Conservation (phyloP, 2,113 vertebrate genomes). For the Fregetta grallaria region DNA sequence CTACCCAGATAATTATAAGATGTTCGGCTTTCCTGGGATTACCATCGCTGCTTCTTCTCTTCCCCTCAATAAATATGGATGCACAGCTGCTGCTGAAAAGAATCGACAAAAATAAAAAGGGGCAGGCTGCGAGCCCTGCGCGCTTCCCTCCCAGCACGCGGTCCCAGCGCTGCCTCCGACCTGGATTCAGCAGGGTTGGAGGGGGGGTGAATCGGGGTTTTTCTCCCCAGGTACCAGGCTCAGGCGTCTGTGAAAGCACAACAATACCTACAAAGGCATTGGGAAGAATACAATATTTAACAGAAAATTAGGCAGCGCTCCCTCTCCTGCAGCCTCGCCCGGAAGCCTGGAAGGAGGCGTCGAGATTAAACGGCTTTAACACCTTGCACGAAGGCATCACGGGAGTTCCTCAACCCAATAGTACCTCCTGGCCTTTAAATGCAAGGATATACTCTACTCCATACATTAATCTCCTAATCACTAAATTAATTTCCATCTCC, state of each 20-base stretch:
- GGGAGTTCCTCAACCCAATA: rapidly evolving
- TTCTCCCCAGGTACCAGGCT: neutral
- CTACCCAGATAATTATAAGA: neutral
- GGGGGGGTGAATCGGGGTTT: rapidly evolving
- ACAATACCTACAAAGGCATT: rapidly evolving
- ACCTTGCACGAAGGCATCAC: neutral
- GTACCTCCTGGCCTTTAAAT: neutral
- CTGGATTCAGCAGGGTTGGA: rapidly evolving
- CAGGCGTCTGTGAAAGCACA: neutral
- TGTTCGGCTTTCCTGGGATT: neutral
- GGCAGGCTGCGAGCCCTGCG: neutral
- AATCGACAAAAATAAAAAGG: neutral
- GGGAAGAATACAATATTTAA: neutral
- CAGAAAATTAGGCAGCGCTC: rapidly evolving
- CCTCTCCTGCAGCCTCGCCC: neutral
- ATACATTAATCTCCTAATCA: neutral
- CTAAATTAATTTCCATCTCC: constrained; percentile 42
- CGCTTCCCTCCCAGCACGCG: rapidly evolving
- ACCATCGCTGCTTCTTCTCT: neutral
- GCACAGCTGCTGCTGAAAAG: neutral
- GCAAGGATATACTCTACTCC: neutral
- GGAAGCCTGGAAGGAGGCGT: neutral
- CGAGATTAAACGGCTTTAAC: neutral
- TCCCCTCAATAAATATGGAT: constrained; percentile 26
- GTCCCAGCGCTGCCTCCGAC: neutral